Conservation (phyloP, 2,797 vertebrate species). For the Crenichthys baileyi region DNA sequence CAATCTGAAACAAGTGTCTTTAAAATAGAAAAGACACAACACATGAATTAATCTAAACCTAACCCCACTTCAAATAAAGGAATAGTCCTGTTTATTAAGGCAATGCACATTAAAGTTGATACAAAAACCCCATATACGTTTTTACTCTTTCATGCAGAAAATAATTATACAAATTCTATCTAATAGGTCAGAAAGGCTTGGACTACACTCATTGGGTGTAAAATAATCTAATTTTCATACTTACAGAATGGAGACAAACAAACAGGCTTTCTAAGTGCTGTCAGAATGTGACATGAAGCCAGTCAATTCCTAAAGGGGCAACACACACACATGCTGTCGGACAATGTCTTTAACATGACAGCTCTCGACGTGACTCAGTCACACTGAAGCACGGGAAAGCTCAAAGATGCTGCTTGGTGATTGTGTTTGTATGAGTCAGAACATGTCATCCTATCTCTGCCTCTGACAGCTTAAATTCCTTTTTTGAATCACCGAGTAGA, state of each 20-base stretch:
- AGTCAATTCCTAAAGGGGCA: neutral
- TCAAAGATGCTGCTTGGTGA: constrained; percentile 4
- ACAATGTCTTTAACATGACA: constrained; percentile 12
- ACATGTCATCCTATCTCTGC: neutral
- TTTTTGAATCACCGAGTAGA: constrained; percentile 16
- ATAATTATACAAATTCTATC: neutral
- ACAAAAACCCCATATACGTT: neutral
- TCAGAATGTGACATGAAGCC: constrained; percentile 3
- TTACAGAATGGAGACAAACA: constrained; percentile 1
- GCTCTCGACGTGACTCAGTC: constrained; percentile 19
- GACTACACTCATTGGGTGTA: neutral
- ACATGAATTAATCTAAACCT: neutral
- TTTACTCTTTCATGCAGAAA: neutral
- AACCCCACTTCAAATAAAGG: neutral
- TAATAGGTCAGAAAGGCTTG: neutral
- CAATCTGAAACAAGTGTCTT: too few relatives aligned
- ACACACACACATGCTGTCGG: neutral
- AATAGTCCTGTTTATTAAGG: neutral
- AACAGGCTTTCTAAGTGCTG: neutral
- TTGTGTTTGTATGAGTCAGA: neutral
- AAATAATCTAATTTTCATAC: neutral
- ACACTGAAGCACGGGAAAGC: constrained; percentile 24
- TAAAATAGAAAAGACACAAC: neutral
- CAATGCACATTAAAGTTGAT: neutral
- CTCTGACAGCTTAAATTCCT: constrained; percentile 20